These are phyloP conservation scores for Aspidapion aeneum DNA, from an alignment of 2,888 invertebrate species.

Conservation along the genomic window DNA sequence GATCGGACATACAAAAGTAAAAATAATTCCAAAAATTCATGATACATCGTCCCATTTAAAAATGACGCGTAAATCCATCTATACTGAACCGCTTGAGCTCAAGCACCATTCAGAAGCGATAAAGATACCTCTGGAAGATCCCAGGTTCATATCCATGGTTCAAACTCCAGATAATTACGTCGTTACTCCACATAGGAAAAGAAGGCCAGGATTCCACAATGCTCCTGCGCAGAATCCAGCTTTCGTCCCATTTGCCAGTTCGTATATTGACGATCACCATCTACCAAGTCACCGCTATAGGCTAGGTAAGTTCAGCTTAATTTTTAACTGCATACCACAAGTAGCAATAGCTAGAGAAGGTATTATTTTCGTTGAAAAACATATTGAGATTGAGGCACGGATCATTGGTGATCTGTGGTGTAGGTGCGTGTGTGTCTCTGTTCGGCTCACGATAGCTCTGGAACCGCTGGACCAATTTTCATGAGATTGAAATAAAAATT, in stretches of 20 bases:
- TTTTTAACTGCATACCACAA: too few species aligned
- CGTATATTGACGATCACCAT: slow-evolving; percentile 64
- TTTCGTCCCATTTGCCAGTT: slow-evolving; percentile 78
- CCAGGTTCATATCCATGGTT: slow-evolving; percentile 64
- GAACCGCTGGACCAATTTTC: too few species aligned
- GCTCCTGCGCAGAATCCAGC: slow-evolving; percentile 85
- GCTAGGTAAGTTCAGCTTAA: not conserved
- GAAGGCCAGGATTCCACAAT: slow-evolving; percentile 83
- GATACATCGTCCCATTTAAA: slow-evolving; percentile 51
- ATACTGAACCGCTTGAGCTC: slow-evolving; percentile 67
- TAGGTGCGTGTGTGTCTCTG: too few species aligned
- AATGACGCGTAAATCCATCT: slow-evolving; percentile 59
- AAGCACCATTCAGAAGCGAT: slow-evolving; percentile 66
- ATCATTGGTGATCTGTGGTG: too few species aligned
- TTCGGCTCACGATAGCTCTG: too few species aligned
- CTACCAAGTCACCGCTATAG: slow-evolving; percentile 57
- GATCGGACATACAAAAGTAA: slow-evolving; percentile 58
- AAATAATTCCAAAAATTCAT: slow-evolving; percentile 58
- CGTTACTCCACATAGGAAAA: slow-evolving; percentile 82
- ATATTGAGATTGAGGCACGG: too few species aligned
- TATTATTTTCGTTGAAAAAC: too few species aligned
- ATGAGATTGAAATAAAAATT: too few species aligned
- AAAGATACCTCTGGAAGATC: slow-evolving; percentile 60
- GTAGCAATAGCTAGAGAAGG: too few species aligned
- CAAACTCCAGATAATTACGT: slow-evolving; percentile 79